Conservation (phyloP, 2,113 vertebrate species). For the Lophotis ruficrista region DNA sequence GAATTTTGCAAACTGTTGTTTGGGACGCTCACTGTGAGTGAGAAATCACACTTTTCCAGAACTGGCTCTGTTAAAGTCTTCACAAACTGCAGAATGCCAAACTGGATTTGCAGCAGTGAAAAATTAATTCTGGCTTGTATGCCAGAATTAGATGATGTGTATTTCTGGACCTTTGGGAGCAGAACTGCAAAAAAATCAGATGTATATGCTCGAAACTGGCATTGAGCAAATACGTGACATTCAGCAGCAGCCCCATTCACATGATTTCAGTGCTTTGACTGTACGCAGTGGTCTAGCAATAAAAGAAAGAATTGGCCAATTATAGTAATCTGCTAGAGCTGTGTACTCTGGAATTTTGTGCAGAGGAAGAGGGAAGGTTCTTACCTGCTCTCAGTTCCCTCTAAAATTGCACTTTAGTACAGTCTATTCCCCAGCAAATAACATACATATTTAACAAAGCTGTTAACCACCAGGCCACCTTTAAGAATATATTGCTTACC, state of each 20-base stretch:
- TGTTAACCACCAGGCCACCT: neutral
- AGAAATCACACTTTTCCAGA: neutral
- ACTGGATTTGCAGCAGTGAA: neutral
- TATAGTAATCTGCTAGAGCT: constrained; percentile 23
- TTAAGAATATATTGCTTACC: neutral
- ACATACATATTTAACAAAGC: neutral
- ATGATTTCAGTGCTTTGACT: constrained; percentile 41
- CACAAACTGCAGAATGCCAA: neutral
- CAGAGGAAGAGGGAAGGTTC: constrained; percentile 4
- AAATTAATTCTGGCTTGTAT: neutral
- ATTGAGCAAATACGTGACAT: neutral
- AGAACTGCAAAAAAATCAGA: neutral
- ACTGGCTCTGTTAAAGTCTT: neutral
- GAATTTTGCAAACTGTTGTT: neutral
- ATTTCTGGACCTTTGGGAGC: neutral
- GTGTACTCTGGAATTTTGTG: constrained; percentile 33
- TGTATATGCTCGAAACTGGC: neutral
- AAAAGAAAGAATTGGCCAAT: constrained; percentile 49
- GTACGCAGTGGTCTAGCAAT: constrained; percentile 28
- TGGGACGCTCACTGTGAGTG: neutral
- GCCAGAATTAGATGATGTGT: neutral
- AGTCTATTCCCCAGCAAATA: neutral
- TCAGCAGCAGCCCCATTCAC: neutral
- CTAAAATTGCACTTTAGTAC: constrained; percentile 3
- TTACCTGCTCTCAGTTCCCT: neutral